Evolutionary conservation across 2,888 invertebrate species (phyloP).

Genomic region (Nymphalis urticae): DNA sequence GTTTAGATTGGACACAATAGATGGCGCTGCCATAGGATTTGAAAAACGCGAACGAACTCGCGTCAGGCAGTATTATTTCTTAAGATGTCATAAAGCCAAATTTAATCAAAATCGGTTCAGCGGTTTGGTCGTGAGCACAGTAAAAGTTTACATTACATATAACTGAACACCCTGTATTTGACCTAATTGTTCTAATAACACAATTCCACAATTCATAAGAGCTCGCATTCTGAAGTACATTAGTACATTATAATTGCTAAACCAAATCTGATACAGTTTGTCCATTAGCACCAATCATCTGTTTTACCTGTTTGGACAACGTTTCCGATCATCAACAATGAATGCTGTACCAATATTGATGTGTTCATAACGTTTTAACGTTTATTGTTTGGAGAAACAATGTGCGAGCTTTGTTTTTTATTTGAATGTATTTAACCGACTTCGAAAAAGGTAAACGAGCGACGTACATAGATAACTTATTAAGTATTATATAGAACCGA

Average conservation of each 20-base stretch:
- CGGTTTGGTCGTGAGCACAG: too few species aligned
- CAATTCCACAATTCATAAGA: background rate
- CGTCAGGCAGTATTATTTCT: too few species aligned
- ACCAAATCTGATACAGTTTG: slow-evolving; percentile 19
- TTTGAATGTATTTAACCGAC: background rate
- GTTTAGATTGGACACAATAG: too few species aligned
- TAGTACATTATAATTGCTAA: slow-evolving; percentile 4
- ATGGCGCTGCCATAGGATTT: too few species aligned
- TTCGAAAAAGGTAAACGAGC: background rate
- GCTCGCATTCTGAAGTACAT: background rate
- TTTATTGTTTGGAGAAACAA: background rate
- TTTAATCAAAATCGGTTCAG: too few species aligned
- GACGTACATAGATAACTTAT: too few species aligned
- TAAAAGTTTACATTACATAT: too few species aligned
- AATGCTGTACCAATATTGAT: slow-evolving; percentile 8
- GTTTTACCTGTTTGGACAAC: background rate
- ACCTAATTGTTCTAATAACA: slow-evolving; percentile 4
- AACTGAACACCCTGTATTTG: background rate
- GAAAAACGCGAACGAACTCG: too few species aligned
- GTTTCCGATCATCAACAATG: slow-evolving; percentile 1
- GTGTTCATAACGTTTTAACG: slow-evolving; percentile 7
- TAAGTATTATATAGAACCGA: background rate
- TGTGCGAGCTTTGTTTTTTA: background rate
- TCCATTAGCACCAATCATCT: slow-evolving; percentile 13
- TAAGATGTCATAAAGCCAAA: too few species aligned